Conservation (phyloP, 2,113 vertebrate species). For the Pleuronectes platessa region DNA sequence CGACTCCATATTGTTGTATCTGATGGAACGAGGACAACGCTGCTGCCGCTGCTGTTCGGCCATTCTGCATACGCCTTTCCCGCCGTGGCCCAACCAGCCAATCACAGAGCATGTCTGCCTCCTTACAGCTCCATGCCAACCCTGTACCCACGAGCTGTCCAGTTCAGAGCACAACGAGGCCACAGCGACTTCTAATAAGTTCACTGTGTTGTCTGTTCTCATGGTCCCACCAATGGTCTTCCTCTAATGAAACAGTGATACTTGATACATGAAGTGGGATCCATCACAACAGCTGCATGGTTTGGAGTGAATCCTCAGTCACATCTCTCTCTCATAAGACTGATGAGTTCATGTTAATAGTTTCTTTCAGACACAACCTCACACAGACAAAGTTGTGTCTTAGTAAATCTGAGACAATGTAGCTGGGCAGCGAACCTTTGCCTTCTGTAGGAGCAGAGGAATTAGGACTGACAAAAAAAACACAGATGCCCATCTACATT, state of each 20-base stretch:
- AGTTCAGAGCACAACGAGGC: constrained; percentile 3
- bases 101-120: constrained; percentile 65
- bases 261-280: background rate
- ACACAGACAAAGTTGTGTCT: background rate
- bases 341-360: background rate
- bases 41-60: constrained; percentile 9
- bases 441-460: too few relatives aligned
- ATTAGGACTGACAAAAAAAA: too few relatives aligned
- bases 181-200: background rate
- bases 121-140: constrained; percentile 26
- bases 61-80: constrained; percentile 10
- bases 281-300: constrained; percentile 27
- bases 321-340: background rate
- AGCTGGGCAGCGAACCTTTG: constrained; percentile 23
- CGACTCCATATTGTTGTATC: background rate
- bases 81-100: constrained; percentile 36
- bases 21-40: constrained; percentile 14
- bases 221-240: background rate
- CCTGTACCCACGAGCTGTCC: constrained; percentile 10
- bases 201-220: background rate
- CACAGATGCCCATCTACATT: constrained; percentile 20
- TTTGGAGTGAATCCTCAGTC: constrained; percentile 9
- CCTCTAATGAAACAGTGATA: background rate
- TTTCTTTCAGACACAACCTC: background rate
- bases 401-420: background rate